Conservation (phyloP, 2,888 invertebrate species). For the Helicoverpa assulta region DNA sequence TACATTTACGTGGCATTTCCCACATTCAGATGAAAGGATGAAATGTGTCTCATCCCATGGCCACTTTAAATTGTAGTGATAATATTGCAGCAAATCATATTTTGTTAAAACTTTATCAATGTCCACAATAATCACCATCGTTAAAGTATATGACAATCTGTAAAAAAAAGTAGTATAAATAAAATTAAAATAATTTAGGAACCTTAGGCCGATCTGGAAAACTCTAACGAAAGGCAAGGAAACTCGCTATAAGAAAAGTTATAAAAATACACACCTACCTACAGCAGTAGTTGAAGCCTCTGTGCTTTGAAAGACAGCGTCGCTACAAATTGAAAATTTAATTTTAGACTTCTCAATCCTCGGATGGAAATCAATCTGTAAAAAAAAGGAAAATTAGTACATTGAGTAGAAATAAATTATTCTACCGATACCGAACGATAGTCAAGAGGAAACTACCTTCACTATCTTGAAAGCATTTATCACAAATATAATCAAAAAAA, state of each 20-base stretch:
- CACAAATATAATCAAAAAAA: constrained; percentile 9
- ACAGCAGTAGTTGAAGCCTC: not conserved
- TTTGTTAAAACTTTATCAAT: constrained; percentile 38
- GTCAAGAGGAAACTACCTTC: constrained; percentile 12
- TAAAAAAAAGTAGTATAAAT: not conserved
- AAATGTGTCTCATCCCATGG: constrained; percentile 24
- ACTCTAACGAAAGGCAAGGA: not conserved
- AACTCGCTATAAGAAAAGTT: not conserved
- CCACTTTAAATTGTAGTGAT: constrained; percentile 12
- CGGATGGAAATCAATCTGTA: not conserved
- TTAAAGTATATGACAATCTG: no score
- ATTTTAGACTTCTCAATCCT: not conserved
- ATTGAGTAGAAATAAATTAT: no score
- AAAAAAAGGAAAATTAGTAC: constrained; percentile 7
- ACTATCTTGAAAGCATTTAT: constrained; percentile 12
- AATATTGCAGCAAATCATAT: constrained; percentile 30
- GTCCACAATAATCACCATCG: constrained; percentile 34
- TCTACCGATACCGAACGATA: constrained; percentile 1
- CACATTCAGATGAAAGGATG: not conserved
- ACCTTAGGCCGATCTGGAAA: not conserved
- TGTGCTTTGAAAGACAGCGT: no score
- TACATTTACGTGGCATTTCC: constrained; percentile 1
- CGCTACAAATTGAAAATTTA: no score
- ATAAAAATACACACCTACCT: not conserved
- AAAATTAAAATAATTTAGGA: not conserved